A percentile compares a stretch with the other conserved stretches of the same genome.
phyloP scores from a whole-genome alignment of 2,113 vertebrate genomes.

The Cranoglanis bouderius region DNA sequence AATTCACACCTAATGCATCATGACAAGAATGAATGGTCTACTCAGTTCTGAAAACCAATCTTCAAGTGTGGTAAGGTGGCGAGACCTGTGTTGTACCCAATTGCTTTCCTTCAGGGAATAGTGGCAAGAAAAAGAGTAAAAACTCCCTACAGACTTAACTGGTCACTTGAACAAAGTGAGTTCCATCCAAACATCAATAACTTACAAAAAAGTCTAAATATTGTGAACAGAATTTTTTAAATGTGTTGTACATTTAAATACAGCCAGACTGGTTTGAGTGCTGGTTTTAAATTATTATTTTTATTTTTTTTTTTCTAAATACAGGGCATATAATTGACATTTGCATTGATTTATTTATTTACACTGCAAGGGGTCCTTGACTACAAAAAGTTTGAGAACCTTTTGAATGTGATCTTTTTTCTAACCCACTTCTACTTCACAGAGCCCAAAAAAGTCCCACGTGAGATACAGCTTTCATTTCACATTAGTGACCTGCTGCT shows the following conservation, averaged over 20 bases:
- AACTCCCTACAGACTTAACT: neutral
- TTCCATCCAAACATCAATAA: neutral
- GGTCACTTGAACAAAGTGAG: neutral
- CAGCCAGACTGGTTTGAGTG: too few species aligned
- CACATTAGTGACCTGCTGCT: conserved; percentile 31
- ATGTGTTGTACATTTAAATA: too few species aligned
- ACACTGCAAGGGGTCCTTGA: neutral
- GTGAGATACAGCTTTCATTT: conserved; percentile 34
- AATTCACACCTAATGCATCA: neutral
- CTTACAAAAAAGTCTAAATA: neutral
- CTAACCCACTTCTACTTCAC: neutral
- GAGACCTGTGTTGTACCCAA: neutral
- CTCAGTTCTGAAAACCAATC: neutral
- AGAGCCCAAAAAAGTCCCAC: neutral
- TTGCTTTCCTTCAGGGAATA: neutral
- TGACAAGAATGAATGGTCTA: neutral
- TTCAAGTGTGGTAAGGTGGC: neutral
- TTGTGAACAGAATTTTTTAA: neutral
- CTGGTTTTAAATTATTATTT: too few species aligned
- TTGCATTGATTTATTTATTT: neutral
- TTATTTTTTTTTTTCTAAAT: too few species aligned
- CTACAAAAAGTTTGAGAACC: neutral
- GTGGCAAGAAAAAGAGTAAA: neutral
- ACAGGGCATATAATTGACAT: too few species aligned
- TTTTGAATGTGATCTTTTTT: neutral